These are phyloP conservation scores for Alfaro cultratus DNA, from an alignment of 2,797 vertebrate genomes.

Conservation along the genomic window DNA sequence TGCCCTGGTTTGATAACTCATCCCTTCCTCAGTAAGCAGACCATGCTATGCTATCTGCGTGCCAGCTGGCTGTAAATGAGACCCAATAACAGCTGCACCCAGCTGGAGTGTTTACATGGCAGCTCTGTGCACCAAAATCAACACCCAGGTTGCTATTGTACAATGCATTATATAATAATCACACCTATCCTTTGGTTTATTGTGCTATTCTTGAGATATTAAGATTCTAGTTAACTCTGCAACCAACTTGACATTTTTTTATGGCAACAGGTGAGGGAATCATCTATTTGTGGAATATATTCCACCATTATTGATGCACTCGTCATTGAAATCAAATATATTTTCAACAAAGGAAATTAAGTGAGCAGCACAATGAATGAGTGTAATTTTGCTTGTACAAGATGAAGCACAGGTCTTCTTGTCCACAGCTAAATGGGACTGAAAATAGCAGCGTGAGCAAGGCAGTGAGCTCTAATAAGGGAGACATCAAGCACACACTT, in stretches of 20 bases:
- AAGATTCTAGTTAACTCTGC: conserved; percentile 3
- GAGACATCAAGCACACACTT: conserved; percentile 28
- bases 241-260: not conserved
- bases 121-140: conserved; percentile 7
- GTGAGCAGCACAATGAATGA: conserved; percentile 8
- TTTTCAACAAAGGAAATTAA: not conserved
- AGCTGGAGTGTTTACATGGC: conserved; percentile 26
- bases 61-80: conserved; percentile 58
- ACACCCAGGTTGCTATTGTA: conserved; percentile 9
- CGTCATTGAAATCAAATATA: conserved; percentile 10
- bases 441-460: not conserved
- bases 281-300: conserved; percentile 14
- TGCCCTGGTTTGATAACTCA: conserved; percentile 51
- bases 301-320: conserved; percentile 14
- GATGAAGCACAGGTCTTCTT: conserved; percentile 23
- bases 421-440: conserved; percentile 8
- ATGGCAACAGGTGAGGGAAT: not conserved
- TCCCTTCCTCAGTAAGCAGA: conserved; percentile 51
- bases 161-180: not conserved
- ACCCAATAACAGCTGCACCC: conserved; percentile 63
- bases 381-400: not conserved
- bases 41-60: conserved; percentile 22
- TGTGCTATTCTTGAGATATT: not conserved
- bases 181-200: not conserved
- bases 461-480: conserved; percentile 15